A percentile compares a stretch with the other conserved stretches of the same genome.
Evolutionary conservation across 2,797 vertebrate genomes (phyloP).

Genomic region (Okamejei kenojei): DNA sequence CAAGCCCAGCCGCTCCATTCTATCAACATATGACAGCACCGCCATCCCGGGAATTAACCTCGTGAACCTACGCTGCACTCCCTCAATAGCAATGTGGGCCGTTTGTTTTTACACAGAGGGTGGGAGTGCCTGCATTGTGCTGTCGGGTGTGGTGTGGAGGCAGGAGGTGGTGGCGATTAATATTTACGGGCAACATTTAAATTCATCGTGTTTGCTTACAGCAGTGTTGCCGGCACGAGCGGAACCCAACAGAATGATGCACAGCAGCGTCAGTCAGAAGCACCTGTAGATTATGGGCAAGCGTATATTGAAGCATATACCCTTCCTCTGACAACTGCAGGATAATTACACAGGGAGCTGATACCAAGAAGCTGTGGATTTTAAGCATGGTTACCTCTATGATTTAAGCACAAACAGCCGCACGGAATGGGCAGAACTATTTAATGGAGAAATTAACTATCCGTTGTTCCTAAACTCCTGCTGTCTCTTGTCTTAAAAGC

Average conservation of each 20-base stretch:
- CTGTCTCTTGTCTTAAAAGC: neutral
- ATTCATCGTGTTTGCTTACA: conserved; percentile 4
- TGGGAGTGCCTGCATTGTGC: no score
- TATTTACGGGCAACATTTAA: neutral
- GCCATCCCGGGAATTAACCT: no score
- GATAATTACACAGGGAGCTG: conserved; percentile 11
- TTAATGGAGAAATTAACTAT: neutral
- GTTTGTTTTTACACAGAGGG: no score
- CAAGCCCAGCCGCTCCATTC: no score
- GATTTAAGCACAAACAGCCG: neutral
- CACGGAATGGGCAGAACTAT: neutral
- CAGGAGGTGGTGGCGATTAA: no score
- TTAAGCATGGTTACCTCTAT: neutral
- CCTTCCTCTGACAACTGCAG: neutral
- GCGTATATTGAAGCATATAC: neutral
- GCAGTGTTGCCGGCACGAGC: neutral
- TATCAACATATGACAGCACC: no score
- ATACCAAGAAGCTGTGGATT: neutral
- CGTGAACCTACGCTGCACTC: no score
- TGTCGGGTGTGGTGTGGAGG: no score
- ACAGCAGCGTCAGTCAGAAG: neutral
- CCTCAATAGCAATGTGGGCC: no score
- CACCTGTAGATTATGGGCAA: conserved; percentile 5
- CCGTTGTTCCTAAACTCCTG: neutral
- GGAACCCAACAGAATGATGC: conserved; percentile 15